Evolutionary conservation across 2,113 vertebrate genomes (phyloP).

Genomic region (Microcebus murinus): DNA sequence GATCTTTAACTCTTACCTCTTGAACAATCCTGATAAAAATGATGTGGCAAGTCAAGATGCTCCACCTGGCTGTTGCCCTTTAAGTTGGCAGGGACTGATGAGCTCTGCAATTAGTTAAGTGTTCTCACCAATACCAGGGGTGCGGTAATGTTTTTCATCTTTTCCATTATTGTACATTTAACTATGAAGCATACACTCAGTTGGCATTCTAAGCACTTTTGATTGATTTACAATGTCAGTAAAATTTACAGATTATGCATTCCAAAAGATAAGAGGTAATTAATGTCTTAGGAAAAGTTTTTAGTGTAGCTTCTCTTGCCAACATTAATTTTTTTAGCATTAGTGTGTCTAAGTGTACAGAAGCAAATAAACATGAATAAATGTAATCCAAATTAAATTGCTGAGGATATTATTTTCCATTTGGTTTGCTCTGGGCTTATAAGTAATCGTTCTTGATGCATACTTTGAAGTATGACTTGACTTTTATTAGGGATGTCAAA

Average conservation of each 20-base stretch:
- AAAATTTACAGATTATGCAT: constrained; percentile 64
- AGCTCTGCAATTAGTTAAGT: constrained; percentile 13
- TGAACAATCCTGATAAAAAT: not conserved
- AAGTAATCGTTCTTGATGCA: constrained; percentile 45
- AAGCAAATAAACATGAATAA: constrained; percentile 39
- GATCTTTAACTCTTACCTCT: not conserved
- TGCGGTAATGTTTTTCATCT: constrained; percentile 48
- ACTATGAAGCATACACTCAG: not conserved
- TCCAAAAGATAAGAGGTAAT: constrained; percentile 73
- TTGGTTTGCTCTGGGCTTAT: not conserved
- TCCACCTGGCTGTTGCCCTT: constrained; percentile 34
- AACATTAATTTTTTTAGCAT: constrained; percentile 57
- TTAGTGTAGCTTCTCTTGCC: not conserved
- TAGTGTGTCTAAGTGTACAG: constrained; percentile 12
- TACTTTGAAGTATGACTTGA: constrained; percentile 30
- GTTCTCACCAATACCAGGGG: not conserved
- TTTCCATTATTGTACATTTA: constrained; percentile 53
- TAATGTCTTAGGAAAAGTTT: constrained; percentile 54
- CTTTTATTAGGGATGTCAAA: constrained; percentile 53
- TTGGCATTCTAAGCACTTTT: constrained; percentile 55
- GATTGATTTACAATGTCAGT: constrained; percentile 60
- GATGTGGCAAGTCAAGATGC: not conserved
- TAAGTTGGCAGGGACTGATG: not conserved
- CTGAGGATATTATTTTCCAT: constrained; percentile 50
- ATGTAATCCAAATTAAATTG: constrained; percentile 58